These are phyloP conservation scores for Ophioninae sp. DNA, from an alignment of 2,888 invertebrate genomes.

Conservation along the genomic window DNA sequence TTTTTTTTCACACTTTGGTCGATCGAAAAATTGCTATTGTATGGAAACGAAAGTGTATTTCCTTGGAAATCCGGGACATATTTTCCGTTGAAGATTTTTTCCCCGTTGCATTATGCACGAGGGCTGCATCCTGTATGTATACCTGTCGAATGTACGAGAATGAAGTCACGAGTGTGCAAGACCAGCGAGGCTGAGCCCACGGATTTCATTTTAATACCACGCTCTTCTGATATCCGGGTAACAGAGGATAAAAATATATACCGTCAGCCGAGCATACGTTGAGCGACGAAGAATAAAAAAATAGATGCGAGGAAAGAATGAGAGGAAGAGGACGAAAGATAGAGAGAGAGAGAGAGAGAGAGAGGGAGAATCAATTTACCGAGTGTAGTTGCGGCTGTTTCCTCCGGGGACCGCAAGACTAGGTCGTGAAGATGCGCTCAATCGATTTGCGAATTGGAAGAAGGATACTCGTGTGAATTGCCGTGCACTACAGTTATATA, in stretches of 20 bases:
- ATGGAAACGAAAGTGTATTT: background rate
- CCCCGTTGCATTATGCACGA: conserved; percentile 11
- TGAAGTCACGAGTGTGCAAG: conserved; percentile 20
- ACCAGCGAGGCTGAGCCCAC: conserved; percentile 28
- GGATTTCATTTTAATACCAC: conserved; percentile 55
- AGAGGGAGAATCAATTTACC: conserved; percentile 50
- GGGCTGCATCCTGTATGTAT: background rate
- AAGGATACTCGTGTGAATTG: conserved; percentile 34
- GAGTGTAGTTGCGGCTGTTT: conserved; percentile 33
- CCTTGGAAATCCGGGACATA: background rate
- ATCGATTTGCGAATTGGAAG: conserved; percentile 49
- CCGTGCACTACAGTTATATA: conserved; percentile 2
- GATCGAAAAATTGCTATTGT: background rate
- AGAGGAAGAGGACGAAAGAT: background rate
- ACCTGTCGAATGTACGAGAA: conserved; percentile 19
- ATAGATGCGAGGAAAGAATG: background rate
- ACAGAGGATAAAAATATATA: conserved; percentile 51
- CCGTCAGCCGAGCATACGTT: conserved; percentile 35
- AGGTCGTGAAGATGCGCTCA: conserved; percentile 57
- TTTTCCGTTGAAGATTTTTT: conserved; percentile 29
- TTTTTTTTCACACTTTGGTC: background rate
- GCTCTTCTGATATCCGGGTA: conserved; percentile 58
- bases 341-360: background rate
- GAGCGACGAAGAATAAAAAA: conserved; percentile 11
- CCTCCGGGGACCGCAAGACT: conserved; percentile 51